Evolutionary conservation across 1,140 invertebrate species (phyloP).

Genomic region (Eupristina koningsbergeri): DNA sequence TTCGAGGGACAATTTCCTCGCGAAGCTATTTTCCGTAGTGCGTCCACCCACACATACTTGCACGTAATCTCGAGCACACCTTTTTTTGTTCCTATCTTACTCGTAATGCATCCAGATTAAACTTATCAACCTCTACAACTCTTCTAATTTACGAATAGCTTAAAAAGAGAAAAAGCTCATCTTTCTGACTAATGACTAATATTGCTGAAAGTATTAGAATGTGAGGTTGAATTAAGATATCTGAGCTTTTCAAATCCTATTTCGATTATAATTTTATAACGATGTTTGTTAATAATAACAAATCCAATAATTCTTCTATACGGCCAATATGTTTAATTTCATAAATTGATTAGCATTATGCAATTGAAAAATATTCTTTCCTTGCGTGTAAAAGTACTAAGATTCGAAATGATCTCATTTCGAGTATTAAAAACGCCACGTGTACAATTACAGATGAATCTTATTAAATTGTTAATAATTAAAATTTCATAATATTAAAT

Average conservation of each 20-base stretch:
- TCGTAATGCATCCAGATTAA: neutral
- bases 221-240: neutral
- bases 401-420: too few relatives aligned
- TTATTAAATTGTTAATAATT: too few relatives aligned
- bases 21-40: neutral
- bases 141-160: constrained; percentile 30
- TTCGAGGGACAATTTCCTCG: constrained; percentile 40
- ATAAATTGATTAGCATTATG: neutral
- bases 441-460: too few relatives aligned
- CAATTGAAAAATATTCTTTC: neutral
- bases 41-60: constrained; percentile 5
- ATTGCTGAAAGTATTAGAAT: neutral
- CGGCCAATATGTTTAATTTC: neutral
- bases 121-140: constrained; percentile 25
- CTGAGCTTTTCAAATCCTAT: neutral
- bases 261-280: neutral
- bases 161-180: neutral
- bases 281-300: too few relatives aligned
- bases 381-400: too few relatives aligned
- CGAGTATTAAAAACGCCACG: too few relatives aligned
- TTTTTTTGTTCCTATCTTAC: neutral
- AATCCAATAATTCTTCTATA: neutral
- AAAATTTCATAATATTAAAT: too few relatives aligned
- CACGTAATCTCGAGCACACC: constrained; percentile 20
- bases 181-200: too few relatives aligned